Base-by-base conservation (phyloP, 2,113 vertebrate genomes). In the Pteruthius melanotis region DNA sequence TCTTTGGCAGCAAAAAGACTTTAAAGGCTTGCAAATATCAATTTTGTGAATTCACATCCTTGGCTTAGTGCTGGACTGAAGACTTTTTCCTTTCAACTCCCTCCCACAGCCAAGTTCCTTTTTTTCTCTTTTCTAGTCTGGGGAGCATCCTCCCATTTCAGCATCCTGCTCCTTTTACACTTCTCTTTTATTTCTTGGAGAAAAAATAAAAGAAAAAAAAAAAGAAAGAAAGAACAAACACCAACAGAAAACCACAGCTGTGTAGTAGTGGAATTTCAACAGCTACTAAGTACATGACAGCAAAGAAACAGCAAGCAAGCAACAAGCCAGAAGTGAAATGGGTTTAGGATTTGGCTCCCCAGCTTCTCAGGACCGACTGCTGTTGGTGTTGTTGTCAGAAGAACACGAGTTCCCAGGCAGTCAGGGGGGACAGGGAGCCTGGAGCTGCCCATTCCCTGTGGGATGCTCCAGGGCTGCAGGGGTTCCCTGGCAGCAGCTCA, bases 371-470 rank as follows among this genome's bases (percentile, higher is more conserved):
- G 33, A 78, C 9, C 30, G 19, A 18, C 6, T 10, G 30, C 7
- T 10, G 33, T 1, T 1, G 1, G 10, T 1, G 2, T 0, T 8
- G 20, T 1, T 45, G 60, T 13, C 11, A 42, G 53, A 74, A 44
- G 15, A 69, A 8, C 4, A 59, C 24, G 28, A 21, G 21, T 28
- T 9, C 40, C 40, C 40, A 42, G 40, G 40, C 40, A 42, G 40
- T 6, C 40, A 42, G 40, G 40, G 22, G 53, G 5, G 1, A 47
- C 2, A 6, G 35, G 45, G 56, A 88, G 27, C 35, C 61, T 0
- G 3, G 49, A 76, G 49, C 49, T 64, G 44, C 61, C 61, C 40
- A 0, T 37, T 64, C 47, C 74, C 65, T 53, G 39, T 0, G 4
- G 49, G 61, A 49, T 31, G 37, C 12, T 72, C 47, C 4, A 12